Evolutionary conservation across 2,113 vertebrate species (phyloP), one percentile per base, ranked within the genome.

Genomic region (Ranitomeya imitator): DNA sequence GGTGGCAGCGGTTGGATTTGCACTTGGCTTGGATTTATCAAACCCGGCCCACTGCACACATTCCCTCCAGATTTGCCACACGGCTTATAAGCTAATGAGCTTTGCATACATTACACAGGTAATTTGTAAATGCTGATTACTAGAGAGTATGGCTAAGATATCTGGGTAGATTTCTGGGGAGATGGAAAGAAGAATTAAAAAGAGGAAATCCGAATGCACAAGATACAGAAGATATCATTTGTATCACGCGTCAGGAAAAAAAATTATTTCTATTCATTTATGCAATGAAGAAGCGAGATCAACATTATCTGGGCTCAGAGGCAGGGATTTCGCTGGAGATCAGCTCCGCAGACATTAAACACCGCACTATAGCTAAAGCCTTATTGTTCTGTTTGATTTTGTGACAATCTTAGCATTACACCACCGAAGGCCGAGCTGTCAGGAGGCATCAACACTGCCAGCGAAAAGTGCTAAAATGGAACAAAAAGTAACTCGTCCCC

Each of bases 101-200:
- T 86, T 86, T 86, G 85, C 85, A 86, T 86, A 79, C 45, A 80
- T 86, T 79, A 86, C 52, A 79, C 77, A 86, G 61, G 76, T 69
- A 67, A 86, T 86, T 79, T 79, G 85, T 69, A 79, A 67, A 67
- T 52, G 61, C 60, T 55, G 61, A 86, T 79, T 86, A 86, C 60
- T 23, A 65, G 57, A 16, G 55, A 55, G 77, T 15, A 15, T 15
- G 26, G 85, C 52, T 79, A 86, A 55, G 13, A 71, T 71, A 80
- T 67, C 86, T 55, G 61, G 76, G 26, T 54, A 86, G 55, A 86
- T 78, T 78, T 78, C 37, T 60, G 59, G 37, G 63, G 78, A 80
- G 78, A 60, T 60, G 79, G 63, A 67, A 51, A 11, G 1, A 55
- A 71, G 82, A 52, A 84, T 18, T 85, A 60, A 10, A 76, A 77